phyloP scores from a whole-genome alignment of 2,888 invertebrate genomes.

The Caenorhabditis japonica region DNA sequence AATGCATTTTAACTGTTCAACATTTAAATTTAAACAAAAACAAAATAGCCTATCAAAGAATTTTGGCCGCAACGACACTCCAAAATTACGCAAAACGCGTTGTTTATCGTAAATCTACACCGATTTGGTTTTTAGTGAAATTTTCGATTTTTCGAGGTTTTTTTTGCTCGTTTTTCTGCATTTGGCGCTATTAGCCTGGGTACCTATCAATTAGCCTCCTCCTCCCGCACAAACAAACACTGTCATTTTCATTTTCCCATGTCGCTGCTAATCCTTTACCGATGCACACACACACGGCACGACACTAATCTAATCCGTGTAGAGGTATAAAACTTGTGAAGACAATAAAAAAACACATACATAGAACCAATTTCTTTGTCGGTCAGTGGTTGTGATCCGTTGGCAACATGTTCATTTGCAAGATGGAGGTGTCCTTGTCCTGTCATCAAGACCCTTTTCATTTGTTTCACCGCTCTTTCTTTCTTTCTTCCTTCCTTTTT shows the following conservation, averaged over 20 bases:
- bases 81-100: too few relatives aligned
- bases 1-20: too few relatives aligned
- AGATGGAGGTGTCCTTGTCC: constrained; percentile 45
- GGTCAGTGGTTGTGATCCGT: not conserved
- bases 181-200: too few relatives aligned
- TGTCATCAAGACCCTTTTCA: constrained; percentile 41
- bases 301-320: constrained; percentile 28
- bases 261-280: constrained; percentile 15
- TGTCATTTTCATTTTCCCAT: constrained; percentile 44
- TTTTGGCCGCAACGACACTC: too few relatives aligned
- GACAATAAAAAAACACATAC: constrained; percentile 47
- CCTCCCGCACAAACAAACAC: constrained; percentile 8
- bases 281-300: constrained; percentile 19
- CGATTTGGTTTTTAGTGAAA: too few relatives aligned
- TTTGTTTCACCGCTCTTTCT: too few relatives aligned
- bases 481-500: constrained; percentile 18
- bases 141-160: too few relatives aligned
- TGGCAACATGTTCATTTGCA: constrained; percentile 44
- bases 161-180: too few relatives aligned
- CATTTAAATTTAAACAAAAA: too few relatives aligned
- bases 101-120: too few relatives aligned
- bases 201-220: not conserved
- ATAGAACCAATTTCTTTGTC: constrained; percentile 3
- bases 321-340: constrained; percentile 8
- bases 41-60: too few relatives aligned